Conservation (phyloP, 2,113 vertebrate genomes). For the Pelobates fuscus region DNA sequence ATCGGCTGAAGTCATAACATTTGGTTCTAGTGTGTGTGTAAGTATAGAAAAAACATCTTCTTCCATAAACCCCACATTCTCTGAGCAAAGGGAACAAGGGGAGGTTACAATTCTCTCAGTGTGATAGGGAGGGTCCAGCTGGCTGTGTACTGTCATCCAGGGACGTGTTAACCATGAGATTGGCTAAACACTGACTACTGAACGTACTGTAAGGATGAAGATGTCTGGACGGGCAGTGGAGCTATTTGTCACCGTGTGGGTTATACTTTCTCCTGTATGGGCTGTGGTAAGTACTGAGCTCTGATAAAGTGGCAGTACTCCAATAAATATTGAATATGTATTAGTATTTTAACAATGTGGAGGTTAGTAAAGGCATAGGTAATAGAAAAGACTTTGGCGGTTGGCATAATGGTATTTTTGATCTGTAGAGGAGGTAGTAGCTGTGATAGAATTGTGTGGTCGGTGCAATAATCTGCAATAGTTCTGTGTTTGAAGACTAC, state of each 20-base stretch:
- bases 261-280: neutral
- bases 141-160: neutral
- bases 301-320: no score
- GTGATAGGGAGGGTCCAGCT: slow-evolving; percentile 8
- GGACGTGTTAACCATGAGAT: slow-evolving; percentile 18
- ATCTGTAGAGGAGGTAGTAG: no score
- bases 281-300: slow-evolving; percentile 43
- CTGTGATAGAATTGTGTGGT: no score
- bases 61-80: neutral
- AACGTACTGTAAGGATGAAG: neutral
- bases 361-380: no score
- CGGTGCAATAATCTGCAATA: no score
- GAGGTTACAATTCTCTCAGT: neutral
- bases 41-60: neutral
- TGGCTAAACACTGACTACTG: neutral
- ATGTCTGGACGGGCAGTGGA: neutral
- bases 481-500: no score
- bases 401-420: no score
- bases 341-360: no score
- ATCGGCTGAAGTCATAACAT: no score
- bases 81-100: neutral
- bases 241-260: neutral
- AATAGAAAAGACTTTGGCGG: no score
- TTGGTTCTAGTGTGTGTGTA: neutral
- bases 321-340: no score